Evolutionary conservation across 1,140 invertebrate species (phyloP).

Genomic region (Atopsyche davidsoni): DNA sequence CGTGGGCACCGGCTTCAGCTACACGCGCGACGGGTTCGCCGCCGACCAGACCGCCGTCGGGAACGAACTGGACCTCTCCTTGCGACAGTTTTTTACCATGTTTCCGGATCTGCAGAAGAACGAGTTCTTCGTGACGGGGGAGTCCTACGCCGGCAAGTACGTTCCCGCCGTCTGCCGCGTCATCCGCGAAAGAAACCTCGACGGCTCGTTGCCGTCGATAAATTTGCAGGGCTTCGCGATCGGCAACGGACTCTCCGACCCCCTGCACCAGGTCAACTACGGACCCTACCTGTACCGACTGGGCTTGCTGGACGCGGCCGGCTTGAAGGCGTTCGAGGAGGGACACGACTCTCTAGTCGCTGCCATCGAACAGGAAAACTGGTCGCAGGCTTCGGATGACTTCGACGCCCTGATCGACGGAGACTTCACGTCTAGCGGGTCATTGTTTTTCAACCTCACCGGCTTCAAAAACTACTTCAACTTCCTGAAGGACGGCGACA

Average conservation of each 20-base stretch:
- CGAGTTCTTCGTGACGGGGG: slow-evolving; percentile 75
- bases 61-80: slow-evolving; percentile 47
- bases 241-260: slow-evolving; percentile 81
- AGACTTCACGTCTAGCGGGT: slow-evolving; percentile 56
- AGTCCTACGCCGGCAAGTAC: slow-evolving; percentile 85
- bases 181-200: slow-evolving; percentile 58
- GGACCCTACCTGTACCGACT: slow-evolving; percentile 76
- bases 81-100: slow-evolving; percentile 67
- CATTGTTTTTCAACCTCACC: slow-evolving; percentile 72
- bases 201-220: slow-evolving; percentile 52
- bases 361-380: slow-evolving; percentile 59
- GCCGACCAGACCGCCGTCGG: slow-evolving; percentile 62
- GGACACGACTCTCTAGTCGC: slow-evolving; percentile 52
- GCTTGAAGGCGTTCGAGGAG: slow-evolving; percentile 53
- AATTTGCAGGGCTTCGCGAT: slow-evolving; percentile 72
- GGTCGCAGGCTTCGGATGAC: slow-evolving; percentile 57
- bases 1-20: slow-evolving; percentile 76
- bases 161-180: slow-evolving; percentile 71
- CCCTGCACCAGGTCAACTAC: slow-evolving; percentile 70
- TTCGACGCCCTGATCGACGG: slow-evolving; percentile 69
- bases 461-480: slow-evolving; percentile 77
- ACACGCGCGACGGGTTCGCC: slow-evolving; percentile 61
- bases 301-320: slow-evolving; percentile 67
- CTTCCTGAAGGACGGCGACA: slow-evolving; percentile 56
- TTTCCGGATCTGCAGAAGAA: slow-evolving; percentile 61